Conservation (phyloP, 2,113 vertebrate species). For the Engystomops pustulosus region DNA sequence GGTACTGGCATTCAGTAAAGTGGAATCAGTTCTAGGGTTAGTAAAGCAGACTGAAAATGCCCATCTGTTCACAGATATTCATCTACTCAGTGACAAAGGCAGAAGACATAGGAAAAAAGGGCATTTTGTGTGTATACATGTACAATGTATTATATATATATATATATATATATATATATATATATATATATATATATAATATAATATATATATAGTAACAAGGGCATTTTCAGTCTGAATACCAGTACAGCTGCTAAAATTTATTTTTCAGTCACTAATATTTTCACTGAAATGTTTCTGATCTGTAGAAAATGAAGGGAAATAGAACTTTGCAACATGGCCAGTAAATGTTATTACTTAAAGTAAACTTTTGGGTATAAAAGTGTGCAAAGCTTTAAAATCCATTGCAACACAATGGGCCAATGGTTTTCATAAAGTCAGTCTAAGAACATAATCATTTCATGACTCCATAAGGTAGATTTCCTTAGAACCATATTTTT, state of each 20-base stretch:
- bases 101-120: no score
- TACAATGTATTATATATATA: no score
- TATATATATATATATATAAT: no score
- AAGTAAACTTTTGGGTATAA: constrained; percentile 31
- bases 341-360: constrained; percentile 33
- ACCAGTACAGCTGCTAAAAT: not conserved
- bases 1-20: no score
- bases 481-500: constrained; percentile 53
- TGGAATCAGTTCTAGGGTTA: no score
- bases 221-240: no score
- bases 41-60: no score
- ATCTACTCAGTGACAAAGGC: no score
- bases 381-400: constrained; percentile 43
- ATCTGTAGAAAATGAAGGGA: constrained; percentile 13
- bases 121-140: no score
- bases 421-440: constrained; percentile 45
- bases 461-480: constrained; percentile 52
- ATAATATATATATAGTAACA: no score
- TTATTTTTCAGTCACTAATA: not conserved
- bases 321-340: constrained; percentile 26
- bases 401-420: constrained; percentile 29
- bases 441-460: constrained; percentile 45
- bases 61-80: no score
- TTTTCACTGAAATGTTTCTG: not conserved
- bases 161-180: no score